Conservation (phyloP, 2,888 invertebrate genomes). For the Norana najaformis region DNA sequence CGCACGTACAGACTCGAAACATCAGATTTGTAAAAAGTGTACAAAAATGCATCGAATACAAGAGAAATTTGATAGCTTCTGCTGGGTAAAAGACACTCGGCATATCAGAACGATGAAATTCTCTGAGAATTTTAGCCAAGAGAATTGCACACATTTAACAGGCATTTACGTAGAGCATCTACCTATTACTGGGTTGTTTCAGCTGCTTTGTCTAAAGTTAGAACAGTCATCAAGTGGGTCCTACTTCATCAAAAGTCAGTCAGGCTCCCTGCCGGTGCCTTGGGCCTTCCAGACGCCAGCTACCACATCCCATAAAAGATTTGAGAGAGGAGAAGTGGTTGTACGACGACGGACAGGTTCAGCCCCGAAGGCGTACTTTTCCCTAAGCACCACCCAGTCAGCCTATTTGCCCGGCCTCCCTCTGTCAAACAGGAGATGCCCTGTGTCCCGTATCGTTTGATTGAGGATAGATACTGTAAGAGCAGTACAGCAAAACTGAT, state of each 20-base stretch:
- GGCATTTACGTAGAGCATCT: not conserved
- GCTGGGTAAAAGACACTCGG: too few species aligned
- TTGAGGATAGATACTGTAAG: not conserved
- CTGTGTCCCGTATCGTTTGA: not conserved
- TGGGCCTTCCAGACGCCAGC: not conserved
- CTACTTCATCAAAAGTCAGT: not conserved
- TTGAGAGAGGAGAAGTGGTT: not conserved
- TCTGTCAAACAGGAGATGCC: not conserved
- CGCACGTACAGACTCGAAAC: too few species aligned
- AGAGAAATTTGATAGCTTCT: too few species aligned
- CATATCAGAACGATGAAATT: too few species aligned
- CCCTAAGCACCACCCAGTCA: not conserved
- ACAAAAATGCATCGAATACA: too few species aligned
- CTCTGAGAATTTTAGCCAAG: too few species aligned
- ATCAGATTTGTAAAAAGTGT: too few species aligned
- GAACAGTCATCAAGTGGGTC: not conserved
- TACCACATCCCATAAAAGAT: not conserved
- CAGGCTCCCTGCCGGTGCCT: not conserved
- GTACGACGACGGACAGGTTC: not conserved
- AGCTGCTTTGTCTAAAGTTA: not conserved
- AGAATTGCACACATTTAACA: too few species aligned
- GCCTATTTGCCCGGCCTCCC: not conserved
- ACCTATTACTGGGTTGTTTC: not conserved
- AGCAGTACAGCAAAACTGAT: not conserved
- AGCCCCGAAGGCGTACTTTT: slow-evolving; percentile 5